Evolutionary conservation across 2,797 vertebrate species (phyloP).

Genomic region (Cirrhinus molitorella): DNA sequence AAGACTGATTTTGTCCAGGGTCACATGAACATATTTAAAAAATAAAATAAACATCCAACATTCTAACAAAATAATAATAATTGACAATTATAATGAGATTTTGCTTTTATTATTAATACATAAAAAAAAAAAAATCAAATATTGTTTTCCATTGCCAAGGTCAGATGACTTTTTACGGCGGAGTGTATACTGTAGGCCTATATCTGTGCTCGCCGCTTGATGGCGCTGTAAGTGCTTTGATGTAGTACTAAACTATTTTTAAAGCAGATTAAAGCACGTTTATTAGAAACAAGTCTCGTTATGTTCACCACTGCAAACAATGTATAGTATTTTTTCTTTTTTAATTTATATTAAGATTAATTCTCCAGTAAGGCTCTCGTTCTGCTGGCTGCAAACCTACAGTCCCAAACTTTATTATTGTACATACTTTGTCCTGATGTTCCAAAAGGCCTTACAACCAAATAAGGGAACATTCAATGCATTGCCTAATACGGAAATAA

Average conservation of each 20-base stretch:
- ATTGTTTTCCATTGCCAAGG: slow-evolving; percentile 46
- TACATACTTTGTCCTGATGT: neutral
- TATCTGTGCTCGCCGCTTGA: slow-evolving; percentile 5
- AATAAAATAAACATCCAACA: too few relatives aligned
- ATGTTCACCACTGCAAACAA: neutral
- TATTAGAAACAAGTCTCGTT: neutral
- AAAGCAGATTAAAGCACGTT: neutral
- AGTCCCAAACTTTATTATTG: neutral
- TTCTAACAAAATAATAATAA: too few relatives aligned
- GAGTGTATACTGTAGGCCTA: neutral
- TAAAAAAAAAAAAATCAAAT: neutral
- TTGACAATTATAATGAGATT: neutral
- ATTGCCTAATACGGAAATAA: neutral
- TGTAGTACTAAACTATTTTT: neutral
- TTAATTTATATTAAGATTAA: neutral
- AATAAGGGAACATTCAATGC: neutral
- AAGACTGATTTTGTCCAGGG: too few relatives aligned
- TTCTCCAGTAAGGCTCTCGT: neutral
- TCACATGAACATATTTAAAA: too few relatives aligned
- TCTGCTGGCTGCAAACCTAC: neutral
- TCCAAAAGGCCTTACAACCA: neutral
- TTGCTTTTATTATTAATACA: too few relatives aligned
- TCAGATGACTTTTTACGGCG: slow-evolving; percentile 19
- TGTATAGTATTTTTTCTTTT: too few relatives aligned
- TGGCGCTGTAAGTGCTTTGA: slow-evolving; percentile 28